phyloP scores from a whole-genome alignment of 2,113 vertebrate genomes.

The human region DNA sequence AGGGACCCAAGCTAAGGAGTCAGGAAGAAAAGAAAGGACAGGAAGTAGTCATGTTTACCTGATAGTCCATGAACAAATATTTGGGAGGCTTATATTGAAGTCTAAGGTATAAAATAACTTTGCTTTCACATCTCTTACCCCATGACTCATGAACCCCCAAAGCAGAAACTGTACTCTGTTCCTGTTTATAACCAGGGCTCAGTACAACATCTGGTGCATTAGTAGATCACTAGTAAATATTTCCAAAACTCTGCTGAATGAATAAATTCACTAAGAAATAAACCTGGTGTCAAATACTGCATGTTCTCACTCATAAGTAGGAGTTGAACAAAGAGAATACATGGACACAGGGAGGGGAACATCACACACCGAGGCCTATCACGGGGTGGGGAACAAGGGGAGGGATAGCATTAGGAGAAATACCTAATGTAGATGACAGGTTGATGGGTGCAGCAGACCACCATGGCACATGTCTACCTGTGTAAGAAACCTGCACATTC shows the following conservation, averaged over 20 bases:
- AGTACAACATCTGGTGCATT: background rate
- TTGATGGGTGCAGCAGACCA: too few species aligned
- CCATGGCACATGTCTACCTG: too few species aligned
- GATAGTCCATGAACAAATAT: background rate
- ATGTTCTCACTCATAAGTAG: too few species aligned
- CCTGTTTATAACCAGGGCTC: background rate
- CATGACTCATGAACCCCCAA: background rate
- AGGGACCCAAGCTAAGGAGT: background rate
- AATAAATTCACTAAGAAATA: background rate
- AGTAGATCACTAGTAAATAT: background rate
- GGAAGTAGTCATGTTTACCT: background rate
- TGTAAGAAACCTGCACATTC: too few species aligned
- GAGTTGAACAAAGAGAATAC: too few species aligned
- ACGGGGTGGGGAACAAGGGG: rapidly evolving
- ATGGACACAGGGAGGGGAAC: too few species aligned
- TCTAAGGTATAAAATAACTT: background rate
- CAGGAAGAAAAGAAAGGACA: background rate
- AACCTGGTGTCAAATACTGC: too few species aligned
- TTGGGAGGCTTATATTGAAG: background rate
- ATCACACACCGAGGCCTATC: too few species aligned
- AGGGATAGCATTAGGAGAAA: too few species aligned
- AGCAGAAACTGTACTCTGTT: background rate
- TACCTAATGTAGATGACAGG: too few species aligned
- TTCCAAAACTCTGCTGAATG: background rate
- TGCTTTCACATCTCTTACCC: background rate